Conservation (phyloP, 2,797 vertebrate genomes). For the Lepilemur ruficaudatus region DNA sequence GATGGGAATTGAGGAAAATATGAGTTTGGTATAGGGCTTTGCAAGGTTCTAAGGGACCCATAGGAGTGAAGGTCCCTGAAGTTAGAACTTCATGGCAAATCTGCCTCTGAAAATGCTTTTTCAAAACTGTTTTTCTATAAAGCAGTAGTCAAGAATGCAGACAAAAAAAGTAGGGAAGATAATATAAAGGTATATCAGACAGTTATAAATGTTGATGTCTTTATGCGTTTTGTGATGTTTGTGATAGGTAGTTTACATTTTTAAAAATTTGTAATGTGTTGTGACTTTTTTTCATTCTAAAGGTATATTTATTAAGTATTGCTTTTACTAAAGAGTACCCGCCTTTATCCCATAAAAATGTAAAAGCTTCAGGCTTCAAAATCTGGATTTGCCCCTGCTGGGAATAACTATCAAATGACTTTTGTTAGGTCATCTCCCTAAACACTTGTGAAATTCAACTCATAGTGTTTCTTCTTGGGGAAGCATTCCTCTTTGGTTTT, state of each 20-base stretch:
- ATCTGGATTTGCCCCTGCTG: background rate
- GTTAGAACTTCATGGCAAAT: background rate
- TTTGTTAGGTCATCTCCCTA: background rate
- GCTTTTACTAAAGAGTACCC: background rate
- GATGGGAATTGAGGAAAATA: background rate
- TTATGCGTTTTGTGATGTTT: background rate
- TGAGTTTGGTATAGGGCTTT: background rate
- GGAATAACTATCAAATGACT: background rate
- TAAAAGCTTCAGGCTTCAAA: background rate
- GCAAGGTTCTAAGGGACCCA: background rate
- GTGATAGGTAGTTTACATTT: background rate
- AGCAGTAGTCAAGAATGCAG: background rate
- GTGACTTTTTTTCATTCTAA: background rate
- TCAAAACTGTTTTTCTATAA: background rate
- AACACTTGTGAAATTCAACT: background rate
- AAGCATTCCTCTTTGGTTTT: background rate
- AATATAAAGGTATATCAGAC: background rate
- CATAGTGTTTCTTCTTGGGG: background rate
- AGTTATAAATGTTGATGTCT: background rate
- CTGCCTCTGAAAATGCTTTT: background rate
- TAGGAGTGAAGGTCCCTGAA: background rate
- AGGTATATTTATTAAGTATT: background rate
- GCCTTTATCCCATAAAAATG: background rate
- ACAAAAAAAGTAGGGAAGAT: background rate
- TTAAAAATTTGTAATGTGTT: background rate